phyloP scores from a whole-genome alignment of 2,888 invertebrate genomes.

The Marasmarcha lunaedactyla region DNA sequence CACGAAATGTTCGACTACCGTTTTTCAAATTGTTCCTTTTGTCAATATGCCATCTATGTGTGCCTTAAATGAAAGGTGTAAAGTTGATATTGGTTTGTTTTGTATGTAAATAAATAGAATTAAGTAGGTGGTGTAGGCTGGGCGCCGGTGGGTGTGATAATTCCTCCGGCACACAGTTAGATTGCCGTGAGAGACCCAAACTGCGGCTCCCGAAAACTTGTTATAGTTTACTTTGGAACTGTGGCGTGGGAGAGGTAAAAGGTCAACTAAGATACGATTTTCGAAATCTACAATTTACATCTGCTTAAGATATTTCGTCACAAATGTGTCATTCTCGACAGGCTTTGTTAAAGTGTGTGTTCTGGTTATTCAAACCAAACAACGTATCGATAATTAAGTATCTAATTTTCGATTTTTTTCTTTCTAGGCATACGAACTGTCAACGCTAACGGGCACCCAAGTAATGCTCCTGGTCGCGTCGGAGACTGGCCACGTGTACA shows the following conservation, averaged over 20 bases:
- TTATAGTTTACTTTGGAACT: conserved; percentile 48
- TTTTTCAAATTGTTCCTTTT: neutral
- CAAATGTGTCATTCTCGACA: too few relatives aligned
- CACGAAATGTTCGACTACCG: neutral
- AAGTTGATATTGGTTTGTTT: conserved; percentile 1
- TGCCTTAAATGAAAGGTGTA: neutral
- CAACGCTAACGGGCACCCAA: conserved; percentile 98
- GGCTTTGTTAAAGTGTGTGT: too few relatives aligned
- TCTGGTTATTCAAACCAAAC: too few relatives aligned
- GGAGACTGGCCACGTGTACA: conserved; percentile 99
- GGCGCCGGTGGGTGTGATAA: conserved; percentile 65
- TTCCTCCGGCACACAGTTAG: conserved; percentile 57
- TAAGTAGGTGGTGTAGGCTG: conserved; percentile 24
- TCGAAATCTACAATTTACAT: too few relatives aligned
- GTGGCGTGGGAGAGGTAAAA: conserved; percentile 62
- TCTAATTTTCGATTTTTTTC: conserved; percentile 13
- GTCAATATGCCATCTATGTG: neutral
- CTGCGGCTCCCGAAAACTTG: conserved; percentile 42
- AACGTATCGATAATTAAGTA: too few relatives aligned
- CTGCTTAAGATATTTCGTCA: too few relatives aligned
- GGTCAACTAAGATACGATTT: conserved; percentile 28
- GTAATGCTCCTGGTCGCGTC: conserved; percentile 99
- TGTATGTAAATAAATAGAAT: conserved; percentile 18
- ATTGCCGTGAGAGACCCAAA: conserved; percentile 57
- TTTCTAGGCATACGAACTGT: conserved; percentile 96